A percentile compares a stretch with the other conserved stretches of the same genome.
Evolutionary conservation across 2,113 vertebrate species (phyloP).

Genomic region (Melanerpes formicivorus): DNA sequence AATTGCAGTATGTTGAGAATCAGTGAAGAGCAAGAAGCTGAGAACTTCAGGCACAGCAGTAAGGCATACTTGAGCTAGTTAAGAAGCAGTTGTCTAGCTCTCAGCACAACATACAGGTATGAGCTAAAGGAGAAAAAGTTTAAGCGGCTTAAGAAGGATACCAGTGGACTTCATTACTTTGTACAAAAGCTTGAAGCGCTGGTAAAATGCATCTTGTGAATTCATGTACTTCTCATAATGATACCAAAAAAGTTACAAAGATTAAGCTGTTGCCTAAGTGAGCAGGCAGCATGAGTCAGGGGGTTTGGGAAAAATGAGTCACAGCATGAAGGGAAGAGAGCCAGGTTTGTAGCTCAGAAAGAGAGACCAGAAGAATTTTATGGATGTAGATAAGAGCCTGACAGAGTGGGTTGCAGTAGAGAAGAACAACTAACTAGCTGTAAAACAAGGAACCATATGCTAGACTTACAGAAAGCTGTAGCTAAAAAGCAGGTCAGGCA

Average conservation of each 20-base stretch:
- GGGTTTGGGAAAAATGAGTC: conserved; percentile 82
- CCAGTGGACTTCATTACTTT: neutral
- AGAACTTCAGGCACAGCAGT: neutral
- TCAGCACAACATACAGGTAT: neutral
- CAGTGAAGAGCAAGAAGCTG: neutral
- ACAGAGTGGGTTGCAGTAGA: neutral
- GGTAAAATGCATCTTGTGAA: conserved; percentile 40
- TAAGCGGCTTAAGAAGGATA: neutral
- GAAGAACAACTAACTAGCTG: neutral
- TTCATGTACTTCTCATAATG: conserved; percentile 68
- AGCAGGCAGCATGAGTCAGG: conserved; percentile 79
- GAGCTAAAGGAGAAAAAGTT: neutral
- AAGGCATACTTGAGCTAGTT: neutral
- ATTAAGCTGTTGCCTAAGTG: conserved; percentile 82
- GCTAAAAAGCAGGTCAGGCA: conserved; percentile 54
- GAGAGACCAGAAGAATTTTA: conserved; percentile 46
- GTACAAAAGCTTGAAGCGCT: neutral
- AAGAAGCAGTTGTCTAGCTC: neutral
- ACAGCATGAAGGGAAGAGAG: conserved; percentile 39
- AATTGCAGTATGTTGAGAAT: neutral
- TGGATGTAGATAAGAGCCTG: conserved; percentile 49
- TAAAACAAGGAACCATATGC: neutral
- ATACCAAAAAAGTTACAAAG: conserved; percentile 74
- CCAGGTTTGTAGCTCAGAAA: conserved; percentile 63
- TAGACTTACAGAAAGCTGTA: neutral